phyloP scores from a whole-genome alignment of 2,888 invertebrate species.

The Epinotia bilunana region DNA sequence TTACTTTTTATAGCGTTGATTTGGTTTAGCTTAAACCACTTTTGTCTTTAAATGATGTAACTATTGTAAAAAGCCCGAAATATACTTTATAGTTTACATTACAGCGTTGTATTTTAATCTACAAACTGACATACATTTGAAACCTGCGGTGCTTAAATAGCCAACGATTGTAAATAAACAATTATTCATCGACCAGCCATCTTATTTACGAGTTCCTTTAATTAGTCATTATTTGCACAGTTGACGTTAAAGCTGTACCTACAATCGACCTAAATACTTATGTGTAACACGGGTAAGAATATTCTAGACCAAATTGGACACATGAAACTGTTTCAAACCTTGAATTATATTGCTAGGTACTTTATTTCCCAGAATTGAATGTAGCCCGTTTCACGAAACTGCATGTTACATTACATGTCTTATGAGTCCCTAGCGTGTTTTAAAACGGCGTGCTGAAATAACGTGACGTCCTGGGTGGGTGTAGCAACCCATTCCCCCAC shows the following conservation, averaged over 20 bases:
- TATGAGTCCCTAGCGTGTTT: too few species aligned
- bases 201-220: slow-evolving; percentile 15
- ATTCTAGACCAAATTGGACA: slow-evolving; percentile 9
- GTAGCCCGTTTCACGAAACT: too few species aligned
- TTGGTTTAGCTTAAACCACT: not conserved
- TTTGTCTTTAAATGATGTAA: not conserved
- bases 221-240: slow-evolving; percentile 38
- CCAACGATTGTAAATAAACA: not conserved
- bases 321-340: not conserved
- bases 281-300: slow-evolving; percentile 17
- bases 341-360: not conserved
- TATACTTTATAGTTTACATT: not conserved
- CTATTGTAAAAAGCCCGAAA: not conserved
- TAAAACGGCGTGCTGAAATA: too few species aligned
- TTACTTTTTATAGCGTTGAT: too few species aligned
- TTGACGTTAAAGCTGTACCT: slow-evolving; percentile 25
- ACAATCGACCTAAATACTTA: not conserved
- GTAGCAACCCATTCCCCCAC: too few species aligned
- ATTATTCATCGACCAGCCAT: slow-evolving; percentile 37
- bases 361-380: too few species aligned
- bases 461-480: too few species aligned
- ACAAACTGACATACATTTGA: not conserved
- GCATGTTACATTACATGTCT: too few species aligned
- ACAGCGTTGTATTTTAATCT: not conserved
- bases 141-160: not conserved